phyloP scores from a whole-genome alignment of 2,888 invertebrate species.

The Hybos culiciformis region DNA sequence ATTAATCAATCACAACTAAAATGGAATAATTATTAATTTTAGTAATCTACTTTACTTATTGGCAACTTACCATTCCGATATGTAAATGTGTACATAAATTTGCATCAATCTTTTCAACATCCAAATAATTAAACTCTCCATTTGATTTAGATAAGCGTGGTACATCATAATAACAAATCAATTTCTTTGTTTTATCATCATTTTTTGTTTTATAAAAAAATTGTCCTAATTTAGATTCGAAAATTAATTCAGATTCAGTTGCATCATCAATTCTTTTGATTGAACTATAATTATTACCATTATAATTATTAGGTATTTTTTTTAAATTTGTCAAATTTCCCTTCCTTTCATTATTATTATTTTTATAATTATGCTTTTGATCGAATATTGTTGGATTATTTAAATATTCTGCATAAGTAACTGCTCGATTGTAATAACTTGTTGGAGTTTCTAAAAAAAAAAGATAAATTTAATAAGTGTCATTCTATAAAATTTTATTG shows the following conservation, averaged over 20 bases:
- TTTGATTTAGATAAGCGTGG: constrained; percentile 29
- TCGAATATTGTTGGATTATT: background rate
- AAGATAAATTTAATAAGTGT: background rate
- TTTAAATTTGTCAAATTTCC: constrained; percentile 15
- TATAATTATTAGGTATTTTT: too few relatives aligned
- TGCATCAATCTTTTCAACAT: constrained; percentile 49
- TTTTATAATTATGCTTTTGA: constrained; percentile 16
- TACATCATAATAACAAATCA: constrained; percentile 60
- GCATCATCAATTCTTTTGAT: constrained; percentile 6
- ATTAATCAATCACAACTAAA: too few relatives aligned
- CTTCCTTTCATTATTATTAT: constrained; percentile 19
- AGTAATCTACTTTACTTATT: too few relatives aligned
- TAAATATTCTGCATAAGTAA: constrained; percentile 16
- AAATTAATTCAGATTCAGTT: constrained; percentile 9
- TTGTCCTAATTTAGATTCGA: background rate
- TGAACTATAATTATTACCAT: too few relatives aligned
- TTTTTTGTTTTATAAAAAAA: background rate
- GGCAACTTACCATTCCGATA: constrained; percentile 56
- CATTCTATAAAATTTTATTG: background rate
- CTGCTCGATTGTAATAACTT: constrained; percentile 21
- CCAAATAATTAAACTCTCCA: constrained; percentile 26
- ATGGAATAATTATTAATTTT: too few relatives aligned
- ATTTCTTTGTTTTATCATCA: constrained; percentile 3
- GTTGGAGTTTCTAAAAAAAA: constrained; percentile 20
- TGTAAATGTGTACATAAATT: constrained; percentile 72